Conservation (phyloP, 2,113 vertebrate species). For the Mobula hypostoma region DNA sequence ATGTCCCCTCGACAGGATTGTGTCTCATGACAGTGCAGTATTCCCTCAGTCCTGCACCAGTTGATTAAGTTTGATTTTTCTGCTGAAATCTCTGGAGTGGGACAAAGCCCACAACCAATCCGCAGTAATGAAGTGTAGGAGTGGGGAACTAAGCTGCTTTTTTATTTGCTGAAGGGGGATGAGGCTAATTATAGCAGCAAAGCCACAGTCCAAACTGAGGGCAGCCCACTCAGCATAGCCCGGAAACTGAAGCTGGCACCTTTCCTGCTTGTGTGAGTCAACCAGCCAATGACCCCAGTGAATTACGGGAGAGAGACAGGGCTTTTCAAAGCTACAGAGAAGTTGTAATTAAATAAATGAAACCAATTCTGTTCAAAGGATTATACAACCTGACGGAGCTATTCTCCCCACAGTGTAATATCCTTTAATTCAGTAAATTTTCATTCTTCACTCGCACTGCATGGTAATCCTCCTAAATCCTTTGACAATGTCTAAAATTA, state of each 20-base stretch:
- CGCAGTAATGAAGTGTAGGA: background rate
- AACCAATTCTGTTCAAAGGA: background rate
- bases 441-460: background rate
- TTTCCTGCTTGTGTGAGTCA: background rate
- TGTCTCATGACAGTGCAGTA: no score
- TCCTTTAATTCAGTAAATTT: constrained; percentile 15
- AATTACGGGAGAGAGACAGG: no score
- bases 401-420: background rate
- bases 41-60: no score
- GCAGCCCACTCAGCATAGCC: background rate
- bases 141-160: background rate
- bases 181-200: background rate
- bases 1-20: no score
- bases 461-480: constrained; percentile 24
- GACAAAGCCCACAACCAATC: background rate
- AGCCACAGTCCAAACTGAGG: background rate
- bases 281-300: background rate
- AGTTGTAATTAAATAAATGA: background rate
- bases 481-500: background rate
- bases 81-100: background rate
- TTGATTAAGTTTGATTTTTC: no score
- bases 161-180: background rate
- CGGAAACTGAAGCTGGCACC: background rate
- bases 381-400: background rate
- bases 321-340: background rate